Percentiles rank a stretch among this genome's conserved stretches.
Conservation (phyloP, 2,113 vertebrate species). For the Potamarius usumacintae region DNA sequence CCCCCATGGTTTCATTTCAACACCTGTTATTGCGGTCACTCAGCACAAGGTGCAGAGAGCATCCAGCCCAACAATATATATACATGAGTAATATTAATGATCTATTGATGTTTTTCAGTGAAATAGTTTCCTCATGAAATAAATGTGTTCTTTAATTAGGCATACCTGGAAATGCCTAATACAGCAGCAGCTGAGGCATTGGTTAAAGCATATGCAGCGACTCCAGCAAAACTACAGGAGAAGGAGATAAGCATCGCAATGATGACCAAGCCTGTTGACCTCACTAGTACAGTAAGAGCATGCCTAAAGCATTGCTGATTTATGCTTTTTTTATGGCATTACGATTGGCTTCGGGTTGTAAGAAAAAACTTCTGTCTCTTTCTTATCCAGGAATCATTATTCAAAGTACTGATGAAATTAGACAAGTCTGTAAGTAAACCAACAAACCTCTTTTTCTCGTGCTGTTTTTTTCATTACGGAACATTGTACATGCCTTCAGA, state of each 20-base stretch:
- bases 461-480: neutral
- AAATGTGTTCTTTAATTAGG: slow-evolving; percentile 60
- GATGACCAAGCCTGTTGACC: slow-evolving; percentile 63
- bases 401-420: slow-evolving; percentile 72
- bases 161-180: slow-evolving; percentile 72
- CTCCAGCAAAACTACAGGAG: slow-evolving; percentile 74
- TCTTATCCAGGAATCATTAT: slow-evolving; percentile 73
- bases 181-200: slow-evolving; percentile 75
- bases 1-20: slow-evolving; percentile 73
- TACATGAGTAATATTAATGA: neutral
- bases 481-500: neutral
- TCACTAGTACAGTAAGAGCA: slow-evolving; percentile 70
- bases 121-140: neutral
- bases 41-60: slow-evolving; percentile 75
- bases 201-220: slow-evolving; percentile 78
- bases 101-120: neutral
- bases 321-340: neutral
- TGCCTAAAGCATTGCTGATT: neutral
- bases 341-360: neutral
- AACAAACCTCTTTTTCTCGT: neutral
- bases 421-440: slow-evolving; percentile 67
- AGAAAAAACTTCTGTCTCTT: neutral
- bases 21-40: slow-evolving; percentile 71
- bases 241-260: slow-evolving; percentile 71
- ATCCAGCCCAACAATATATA: neutral